Conservation (phyloP, 2,113 vertebrate genomes). For the Thamnaconus septentrionalis region DNA sequence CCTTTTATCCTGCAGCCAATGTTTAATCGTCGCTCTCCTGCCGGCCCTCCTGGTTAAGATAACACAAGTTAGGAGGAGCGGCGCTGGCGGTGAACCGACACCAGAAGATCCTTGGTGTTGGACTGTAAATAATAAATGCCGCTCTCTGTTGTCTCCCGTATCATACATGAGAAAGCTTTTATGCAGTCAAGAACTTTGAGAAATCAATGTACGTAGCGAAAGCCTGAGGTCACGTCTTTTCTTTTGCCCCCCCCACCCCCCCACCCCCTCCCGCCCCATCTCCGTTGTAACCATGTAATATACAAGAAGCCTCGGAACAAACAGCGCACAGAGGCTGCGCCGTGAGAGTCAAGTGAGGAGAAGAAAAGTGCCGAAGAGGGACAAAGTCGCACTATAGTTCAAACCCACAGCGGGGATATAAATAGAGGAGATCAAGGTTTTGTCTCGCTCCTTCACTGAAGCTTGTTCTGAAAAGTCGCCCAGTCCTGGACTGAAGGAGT, state of each 20-base stretch:
- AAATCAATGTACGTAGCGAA: slow-evolving; percentile 50
- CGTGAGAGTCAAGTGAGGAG: slow-evolving; percentile 21
- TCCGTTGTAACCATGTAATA: slow-evolving; percentile 42
- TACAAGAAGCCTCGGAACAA: slow-evolving; percentile 39
- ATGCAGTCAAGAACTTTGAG: slow-evolving; percentile 53
- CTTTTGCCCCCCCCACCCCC: not conserved
- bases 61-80: slow-evolving; percentile 8
- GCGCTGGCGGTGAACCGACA: slow-evolving; percentile 6
- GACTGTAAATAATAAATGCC: slow-evolving; percentile 65
- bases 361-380: slow-evolving; percentile 7
- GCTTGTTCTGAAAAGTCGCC: no score
- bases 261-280: no score
- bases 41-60: slow-evolving; percentile 24
- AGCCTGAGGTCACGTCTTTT: slow-evolving; percentile 36
- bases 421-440: not conserved
- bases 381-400: slow-evolving; percentile 11
- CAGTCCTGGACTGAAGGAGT: no score
- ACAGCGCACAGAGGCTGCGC: slow-evolving; percentile 30
- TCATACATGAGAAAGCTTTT: slow-evolving; percentile 74
- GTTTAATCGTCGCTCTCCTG: slow-evolving; percentile 23
- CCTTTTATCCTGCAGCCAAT: not conserved
- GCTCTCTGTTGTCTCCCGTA: slow-evolving; percentile 49
- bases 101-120: slow-evolving; percentile 24
- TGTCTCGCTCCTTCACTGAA: no score
- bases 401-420: slow-evolving; percentile 7